Base-by-base conservation (phyloP, 2,888 invertebrate genomes). In the Himalopsyche tibetana region DNA sequence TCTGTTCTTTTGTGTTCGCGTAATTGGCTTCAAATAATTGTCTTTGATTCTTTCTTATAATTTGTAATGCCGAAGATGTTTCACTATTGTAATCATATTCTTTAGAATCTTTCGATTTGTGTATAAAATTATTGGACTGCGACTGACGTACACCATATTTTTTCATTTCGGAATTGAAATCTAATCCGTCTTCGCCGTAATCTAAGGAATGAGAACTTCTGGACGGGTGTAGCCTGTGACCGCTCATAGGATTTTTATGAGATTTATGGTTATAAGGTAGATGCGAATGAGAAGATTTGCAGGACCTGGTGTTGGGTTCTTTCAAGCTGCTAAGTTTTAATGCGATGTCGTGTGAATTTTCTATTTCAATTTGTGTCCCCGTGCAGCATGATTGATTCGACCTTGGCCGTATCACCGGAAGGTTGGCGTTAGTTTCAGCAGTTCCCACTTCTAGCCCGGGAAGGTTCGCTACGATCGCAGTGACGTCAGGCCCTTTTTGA, bases 401-500 rank as follows among this genome's bases (percentile, higher is more conserved):
- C 55, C 92, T 92, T n/a, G 94, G 94, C 89, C 94, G 90, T 89
- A 94, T 90, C 82, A 93, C 90, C 0, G 93, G 93, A 88, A 93
- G 89, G 88, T 92, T 92, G 17, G 90, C 89, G 88, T 88, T 83
- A 90, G 94, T 88, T 89, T 91, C 89, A 2, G 92, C 91, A 2
- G 90, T 90, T 69, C 90, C 90, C 0, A 92, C 90, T 87, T 94
- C 94, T 15, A 95, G 90, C 5, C 94, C 94, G 0, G 95, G 94
- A 55, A 95, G 91, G 90, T 94, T 94, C 1, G 94, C 95, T 0
- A 96, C 95, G 36, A 97, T 91, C 0, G 96, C 95, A 1, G 96
- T 96, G 42, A 96, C 95, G 90, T 96, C 96, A 51, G 96, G 96
- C 0, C 96, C 97, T 89, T 97, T 95, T 91, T 96, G 97, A 90